Conservation (phyloP, 2,888 invertebrate genomes). For the Nemotelus nigrinus region DNA sequence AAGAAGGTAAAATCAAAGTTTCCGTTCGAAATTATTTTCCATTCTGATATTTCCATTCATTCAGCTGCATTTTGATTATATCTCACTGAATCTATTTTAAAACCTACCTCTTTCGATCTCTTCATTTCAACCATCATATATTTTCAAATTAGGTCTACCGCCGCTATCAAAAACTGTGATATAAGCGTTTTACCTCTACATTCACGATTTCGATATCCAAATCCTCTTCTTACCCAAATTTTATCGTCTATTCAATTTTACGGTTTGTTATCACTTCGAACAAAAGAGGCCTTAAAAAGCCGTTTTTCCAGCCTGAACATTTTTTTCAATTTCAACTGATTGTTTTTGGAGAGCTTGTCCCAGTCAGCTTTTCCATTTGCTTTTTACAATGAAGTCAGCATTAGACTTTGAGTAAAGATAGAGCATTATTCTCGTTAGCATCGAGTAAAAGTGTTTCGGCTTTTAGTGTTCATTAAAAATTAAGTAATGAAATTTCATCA, state of each 20-base stretch:
- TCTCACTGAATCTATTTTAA: no score
- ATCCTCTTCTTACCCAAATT: not conserved
- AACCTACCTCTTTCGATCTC: no score
- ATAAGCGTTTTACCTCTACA: no score
- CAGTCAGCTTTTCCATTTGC: constrained; percentile 1
- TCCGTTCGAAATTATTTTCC: no score
- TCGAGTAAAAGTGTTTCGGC: not conserved
- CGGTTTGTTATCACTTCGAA: constrained; percentile 9
- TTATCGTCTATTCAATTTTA: not conserved
- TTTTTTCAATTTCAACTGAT: constrained; percentile 21
- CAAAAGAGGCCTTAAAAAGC: constrained; percentile 7
- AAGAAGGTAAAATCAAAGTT: no score
- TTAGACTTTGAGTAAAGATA: not conserved
- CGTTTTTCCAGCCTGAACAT: constrained; percentile 5
- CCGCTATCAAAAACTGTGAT: no score
- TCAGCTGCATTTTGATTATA: no score
- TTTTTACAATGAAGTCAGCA: not conserved
- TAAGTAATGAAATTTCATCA: constrained; percentile 34
- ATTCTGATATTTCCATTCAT: no score
- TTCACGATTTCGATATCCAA: no score
- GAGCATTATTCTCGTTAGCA: not conserved
- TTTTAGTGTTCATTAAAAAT: constrained; percentile 37
- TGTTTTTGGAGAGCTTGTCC: not conserved
- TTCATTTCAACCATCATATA: no score
- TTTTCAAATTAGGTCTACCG: no score